Percentiles rank a stretch among this genome's conserved stretches.
Conservation (phyloP, 2,797 vertebrate species). For the Peromyscus attwateri region DNA sequence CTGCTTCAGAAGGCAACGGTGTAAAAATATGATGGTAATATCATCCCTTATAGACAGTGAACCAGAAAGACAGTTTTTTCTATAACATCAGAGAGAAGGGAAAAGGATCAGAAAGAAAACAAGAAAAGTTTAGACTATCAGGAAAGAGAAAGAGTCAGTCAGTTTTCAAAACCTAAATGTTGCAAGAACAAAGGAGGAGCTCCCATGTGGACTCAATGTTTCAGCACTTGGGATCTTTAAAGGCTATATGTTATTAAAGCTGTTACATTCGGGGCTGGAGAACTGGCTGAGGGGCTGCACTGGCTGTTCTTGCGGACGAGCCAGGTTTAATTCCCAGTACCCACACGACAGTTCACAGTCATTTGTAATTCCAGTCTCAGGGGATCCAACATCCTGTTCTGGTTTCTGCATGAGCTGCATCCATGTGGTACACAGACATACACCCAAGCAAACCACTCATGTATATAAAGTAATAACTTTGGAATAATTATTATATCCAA, state of each 20-base stretch:
- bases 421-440: neutral
- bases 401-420: neutral
- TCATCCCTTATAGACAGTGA: constrained; percentile 17
- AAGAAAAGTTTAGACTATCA: constrained; percentile 4
- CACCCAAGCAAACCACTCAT: neutral
- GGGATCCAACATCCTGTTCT: neutral
- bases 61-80: constrained; percentile 40
- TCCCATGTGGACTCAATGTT: neutral
- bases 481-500: neutral
- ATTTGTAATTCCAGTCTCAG: neutral
- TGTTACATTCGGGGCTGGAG: neutral
- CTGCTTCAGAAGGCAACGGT: constrained; percentile 7
- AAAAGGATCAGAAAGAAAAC: constrained; percentile 58
- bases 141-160: neutral
- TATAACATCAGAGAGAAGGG: constrained; percentile 45
- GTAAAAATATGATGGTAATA: constrained; percentile 59
- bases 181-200: neutral
- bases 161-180: neutral
- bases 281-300: neutral
- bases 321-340: neutral
- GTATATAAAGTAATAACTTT: neutral
- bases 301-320: neutral
- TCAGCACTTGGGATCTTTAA: neutral
- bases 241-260: neutral
- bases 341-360: neutral